phyloP scores from a whole-genome alignment of 37 sponge, comb jelly and placozoan species.

The Aplysina aerophoba region DNA sequence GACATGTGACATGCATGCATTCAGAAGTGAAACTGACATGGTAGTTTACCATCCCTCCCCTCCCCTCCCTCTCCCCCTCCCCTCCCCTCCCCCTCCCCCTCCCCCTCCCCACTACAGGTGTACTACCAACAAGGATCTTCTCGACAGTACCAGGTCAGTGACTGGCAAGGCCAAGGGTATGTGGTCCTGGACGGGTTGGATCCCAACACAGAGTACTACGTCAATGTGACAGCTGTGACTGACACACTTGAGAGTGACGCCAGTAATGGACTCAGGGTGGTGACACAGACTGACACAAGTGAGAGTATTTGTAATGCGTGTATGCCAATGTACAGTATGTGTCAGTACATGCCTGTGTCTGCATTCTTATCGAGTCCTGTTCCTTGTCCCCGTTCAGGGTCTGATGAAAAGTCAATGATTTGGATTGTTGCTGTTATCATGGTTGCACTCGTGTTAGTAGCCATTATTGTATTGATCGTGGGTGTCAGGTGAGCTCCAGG shows the following conservation, averaged over 20 bases:
- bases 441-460: too few relatives aligned
- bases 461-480: too few relatives aligned
- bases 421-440: too few relatives aligned
- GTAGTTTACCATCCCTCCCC: constrained; percentile 11
- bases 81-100: constrained; percentile 2
- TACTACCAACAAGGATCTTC: not conserved
- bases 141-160: not conserved
- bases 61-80: constrained; percentile 20
- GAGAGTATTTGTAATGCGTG: too few relatives aligned
- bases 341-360: too few relatives aligned
- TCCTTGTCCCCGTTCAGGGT: too few relatives aligned
- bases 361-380: too few relatives aligned
- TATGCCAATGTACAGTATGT: too few relatives aligned
- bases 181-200: not conserved
- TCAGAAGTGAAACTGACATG: too few relatives aligned
- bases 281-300: not conserved
- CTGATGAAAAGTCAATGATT: too few relatives aligned
- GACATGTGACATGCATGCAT: too few relatives aligned
- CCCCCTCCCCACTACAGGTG: not conserved
- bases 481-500: too few relatives aligned
- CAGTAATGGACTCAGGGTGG: not conserved
- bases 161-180: not conserved
- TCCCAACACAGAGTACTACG: not conserved
- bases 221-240: constrained; percentile 28
- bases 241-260: not conserved